Evolutionary conservation across 2,888 invertebrate genomes (phyloP).

Genomic region (Chalcis sispes): DNA sequence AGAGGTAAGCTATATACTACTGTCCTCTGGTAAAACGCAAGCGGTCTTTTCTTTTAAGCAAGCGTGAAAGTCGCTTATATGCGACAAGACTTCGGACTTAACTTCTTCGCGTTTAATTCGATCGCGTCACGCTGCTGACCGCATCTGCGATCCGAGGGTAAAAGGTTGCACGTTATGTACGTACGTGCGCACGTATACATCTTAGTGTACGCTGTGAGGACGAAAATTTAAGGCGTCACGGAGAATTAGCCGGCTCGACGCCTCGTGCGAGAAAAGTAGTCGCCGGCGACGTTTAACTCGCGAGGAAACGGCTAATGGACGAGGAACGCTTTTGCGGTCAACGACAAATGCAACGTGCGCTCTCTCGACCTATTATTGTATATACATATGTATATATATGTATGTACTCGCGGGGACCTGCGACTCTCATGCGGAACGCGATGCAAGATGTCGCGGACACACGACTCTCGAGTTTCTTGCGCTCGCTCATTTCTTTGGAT

Average conservation of each 20-base stretch:
- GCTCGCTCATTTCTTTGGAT: too few species aligned
- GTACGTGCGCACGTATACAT: constrained; percentile 22
- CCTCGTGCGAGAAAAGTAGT: constrained; percentile 15
- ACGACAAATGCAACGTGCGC: neutral
- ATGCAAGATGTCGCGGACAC: too few species aligned
- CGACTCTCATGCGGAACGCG: constrained; percentile 7
- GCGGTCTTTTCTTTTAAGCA: too few species aligned
- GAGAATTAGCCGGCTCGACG: constrained; percentile 59
- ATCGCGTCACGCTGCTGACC: constrained; percentile 62
- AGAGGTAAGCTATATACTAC: too few species aligned
- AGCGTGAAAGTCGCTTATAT: too few species aligned
- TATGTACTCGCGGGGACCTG: constrained; percentile 3
- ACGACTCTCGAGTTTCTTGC: too few species aligned
- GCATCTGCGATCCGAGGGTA: constrained; percentile 36
- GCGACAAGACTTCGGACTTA: too few species aligned
- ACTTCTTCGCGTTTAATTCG: constrained; percentile 57
- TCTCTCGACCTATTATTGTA: neutral
- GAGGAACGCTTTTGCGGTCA: too few species aligned
- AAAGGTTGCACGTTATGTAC: neutral
- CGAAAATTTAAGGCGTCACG: constrained; percentile 69
- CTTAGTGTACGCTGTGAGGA: too few species aligned
- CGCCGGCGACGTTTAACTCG: neutral
- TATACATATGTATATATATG: neutral
- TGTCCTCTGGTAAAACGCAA: too few species aligned
- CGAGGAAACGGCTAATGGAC: too few species aligned